Percentiles rank a stretch among this genome's conserved stretches.
phyloP scores from a whole-genome alignment of 2,113 vertebrate genomes.

The Eleginops maclovinus region DNA sequence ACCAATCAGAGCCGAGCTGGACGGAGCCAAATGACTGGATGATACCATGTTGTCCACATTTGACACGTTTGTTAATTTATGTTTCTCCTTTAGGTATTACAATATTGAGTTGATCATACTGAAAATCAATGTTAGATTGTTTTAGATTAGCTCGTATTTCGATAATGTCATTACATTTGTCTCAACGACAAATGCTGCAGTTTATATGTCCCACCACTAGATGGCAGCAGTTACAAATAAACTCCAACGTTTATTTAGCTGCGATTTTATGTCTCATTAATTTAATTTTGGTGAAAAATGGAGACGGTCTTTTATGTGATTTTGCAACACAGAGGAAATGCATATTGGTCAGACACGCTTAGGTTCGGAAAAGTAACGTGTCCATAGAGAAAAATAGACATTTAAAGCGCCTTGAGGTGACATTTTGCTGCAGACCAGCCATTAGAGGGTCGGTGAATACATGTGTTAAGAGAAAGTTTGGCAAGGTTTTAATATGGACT shows the following conservation, averaged over 20 bases:
- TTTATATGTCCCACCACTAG: slow-evolving; percentile 22
- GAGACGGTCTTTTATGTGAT: background rate
- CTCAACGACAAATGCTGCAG: background rate
- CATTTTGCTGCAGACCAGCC: background rate
- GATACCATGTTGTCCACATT: slow-evolving; percentile 26
- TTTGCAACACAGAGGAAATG: background rate
- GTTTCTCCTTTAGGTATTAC: background rate
- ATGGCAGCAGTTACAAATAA: slow-evolving; percentile 40
- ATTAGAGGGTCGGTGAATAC: background rate
- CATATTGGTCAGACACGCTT: background rate
- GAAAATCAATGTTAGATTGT: background rate
- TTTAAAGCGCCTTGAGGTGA: background rate
- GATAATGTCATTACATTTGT: background rate
- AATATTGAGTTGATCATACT: fast-evolving
- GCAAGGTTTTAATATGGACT: too few species aligned
- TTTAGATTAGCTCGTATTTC: background rate
- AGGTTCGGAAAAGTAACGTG: background rate
- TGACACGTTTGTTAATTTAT: background rate
- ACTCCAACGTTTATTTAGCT: background rate
- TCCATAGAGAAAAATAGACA: background rate
- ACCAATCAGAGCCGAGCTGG: slow-evolving; percentile 66
- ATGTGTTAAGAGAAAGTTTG: too few species aligned
- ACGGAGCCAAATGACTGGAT: slow-evolving; percentile 51
- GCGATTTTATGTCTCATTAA: background rate
- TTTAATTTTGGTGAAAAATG: background rate